These are phyloP conservation scores for Taeniopygia guttata DNA, from an alignment of 2,797 vertebrate species.

Conservation along the genomic window DNA sequence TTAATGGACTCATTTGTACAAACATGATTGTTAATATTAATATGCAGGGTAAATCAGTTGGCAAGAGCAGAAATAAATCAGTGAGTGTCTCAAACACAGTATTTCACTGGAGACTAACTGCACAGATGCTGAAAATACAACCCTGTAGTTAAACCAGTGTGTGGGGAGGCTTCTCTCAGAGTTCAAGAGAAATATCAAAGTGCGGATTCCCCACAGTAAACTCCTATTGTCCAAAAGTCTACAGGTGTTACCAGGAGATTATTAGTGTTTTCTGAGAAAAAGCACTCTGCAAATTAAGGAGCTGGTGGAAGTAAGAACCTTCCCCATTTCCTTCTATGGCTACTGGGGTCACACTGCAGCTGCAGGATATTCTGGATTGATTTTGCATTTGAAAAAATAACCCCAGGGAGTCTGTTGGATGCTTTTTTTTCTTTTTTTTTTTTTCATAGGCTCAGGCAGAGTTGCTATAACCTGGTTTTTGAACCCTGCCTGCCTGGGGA, in stretches of 20 bases:
- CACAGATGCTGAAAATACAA: slow-evolving; percentile 14
- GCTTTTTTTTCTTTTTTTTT: neutral
- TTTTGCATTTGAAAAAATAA: neutral
- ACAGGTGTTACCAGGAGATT: neutral
- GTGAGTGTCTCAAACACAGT: neutral
- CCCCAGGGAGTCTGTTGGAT: neutral
- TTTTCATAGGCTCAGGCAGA: neutral
- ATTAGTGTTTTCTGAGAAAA: slow-evolving; percentile 20
- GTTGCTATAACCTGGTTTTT: neutral
- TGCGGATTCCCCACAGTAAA: neutral
- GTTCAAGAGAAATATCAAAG: neutral
- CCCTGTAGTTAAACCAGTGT: neutral
- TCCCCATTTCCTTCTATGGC: neutral
- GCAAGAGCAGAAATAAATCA: slow-evolving; percentile 36
- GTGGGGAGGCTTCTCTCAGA: neutral
- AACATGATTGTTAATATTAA: slow-evolving; percentile 50
- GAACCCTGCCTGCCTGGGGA: neutral
- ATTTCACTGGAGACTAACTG: slow-evolving; percentile 3
- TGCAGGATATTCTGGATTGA: neutral
- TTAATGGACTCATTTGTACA: slow-evolving; percentile 47
- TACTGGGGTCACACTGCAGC: neutral
- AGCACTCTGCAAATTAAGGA: neutral
- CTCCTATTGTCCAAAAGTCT: slow-evolving; percentile 2
- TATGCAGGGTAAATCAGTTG: slow-evolving; percentile 12
- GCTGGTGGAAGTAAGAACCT: neutral